phyloP scores from a whole-genome alignment of 2,113 vertebrate species.

The Oryzias melastigma region DNA sequence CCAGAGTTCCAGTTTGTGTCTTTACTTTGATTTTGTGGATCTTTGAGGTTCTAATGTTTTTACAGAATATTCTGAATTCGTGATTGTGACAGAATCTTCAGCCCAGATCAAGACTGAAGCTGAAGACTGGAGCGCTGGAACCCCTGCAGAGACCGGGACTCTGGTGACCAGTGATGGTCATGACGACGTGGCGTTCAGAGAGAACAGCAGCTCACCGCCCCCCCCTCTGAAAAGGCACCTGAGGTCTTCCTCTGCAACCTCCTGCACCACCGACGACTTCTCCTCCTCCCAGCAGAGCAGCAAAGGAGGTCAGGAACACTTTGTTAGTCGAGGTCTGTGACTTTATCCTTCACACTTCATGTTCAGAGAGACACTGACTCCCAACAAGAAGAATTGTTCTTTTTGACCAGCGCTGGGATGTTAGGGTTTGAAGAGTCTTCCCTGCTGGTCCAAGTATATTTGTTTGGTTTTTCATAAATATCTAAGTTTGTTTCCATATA shows the following conservation, averaged over 20 bases:
- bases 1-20: no score
- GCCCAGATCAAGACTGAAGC: slow-evolving; percentile 9
- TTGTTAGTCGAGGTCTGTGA: background rate
- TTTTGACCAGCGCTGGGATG: no score
- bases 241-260: slow-evolving; percentile 45
- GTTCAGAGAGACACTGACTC: no score
- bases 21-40: background rate
- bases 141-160: slow-evolving; percentile 32
- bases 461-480: no score
- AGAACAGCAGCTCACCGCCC: slow-evolving; percentile 28
- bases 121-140: slow-evolving; percentile 30
- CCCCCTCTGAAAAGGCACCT: slow-evolving; percentile 57
- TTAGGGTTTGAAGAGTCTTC: no score
- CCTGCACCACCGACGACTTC: slow-evolving; percentile 37
- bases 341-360: background rate
- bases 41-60: background rate
- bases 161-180: slow-evolving; percentile 22
- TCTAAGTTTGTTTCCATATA: no score
- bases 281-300: slow-evolving; percentile 59
- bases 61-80: background rate
- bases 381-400: no score
- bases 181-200: slow-evolving; percentile 11
- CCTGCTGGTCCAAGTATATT: no score
- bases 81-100: background rate
- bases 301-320: slow-evolving; percentile 66